phyloP scores from a whole-genome alignment of 2,888 invertebrate genomes.

The Heterodera filipjevi region DNA sequence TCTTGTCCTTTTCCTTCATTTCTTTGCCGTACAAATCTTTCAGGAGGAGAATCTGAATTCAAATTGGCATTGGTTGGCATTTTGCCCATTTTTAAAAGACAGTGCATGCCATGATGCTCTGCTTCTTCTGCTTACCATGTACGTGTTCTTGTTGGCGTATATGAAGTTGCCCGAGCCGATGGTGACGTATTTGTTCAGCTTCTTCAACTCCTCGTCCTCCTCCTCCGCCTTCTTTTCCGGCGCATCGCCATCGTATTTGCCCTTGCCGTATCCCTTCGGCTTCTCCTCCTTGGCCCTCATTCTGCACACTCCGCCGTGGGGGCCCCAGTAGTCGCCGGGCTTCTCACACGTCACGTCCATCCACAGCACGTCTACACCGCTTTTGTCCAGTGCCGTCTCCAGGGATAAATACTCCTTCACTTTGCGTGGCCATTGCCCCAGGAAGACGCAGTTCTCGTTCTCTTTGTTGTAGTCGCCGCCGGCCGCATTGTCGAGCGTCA shows the following conservation, averaged over 20 bases:
- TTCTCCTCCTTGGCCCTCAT: not conserved
- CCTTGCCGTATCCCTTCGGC: not conserved
- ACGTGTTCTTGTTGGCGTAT: not conserved
- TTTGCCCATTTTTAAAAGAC: too few species aligned
- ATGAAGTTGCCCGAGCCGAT: not conserved
- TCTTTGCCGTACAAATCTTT: conserved; percentile 4
- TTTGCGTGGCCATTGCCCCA: not conserved
- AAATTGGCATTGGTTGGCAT: not conserved
- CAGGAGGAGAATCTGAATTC: not conserved
- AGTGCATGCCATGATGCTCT: too few species aligned
- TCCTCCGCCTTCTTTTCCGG: not conserved
- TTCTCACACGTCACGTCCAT: not conserved
- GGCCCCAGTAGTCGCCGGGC: not conserved
- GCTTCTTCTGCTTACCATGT: conserved; percentile 3
- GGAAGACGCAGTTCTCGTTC: conserved; percentile 2
- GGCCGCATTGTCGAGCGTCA: not conserved
- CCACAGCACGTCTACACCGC: not conserved
- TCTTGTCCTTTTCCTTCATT: not conserved
- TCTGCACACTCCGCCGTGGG: not conserved
- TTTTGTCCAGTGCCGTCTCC: not conserved
- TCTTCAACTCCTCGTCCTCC: not conserved
- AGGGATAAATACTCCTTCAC: not conserved
- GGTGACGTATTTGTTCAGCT: conserved; percentile 9
- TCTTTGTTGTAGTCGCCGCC: not conserved
- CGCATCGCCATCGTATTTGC: not conserved